A percentile compares a stretch with the other conserved stretches of the same genome.
These are phyloP conservation scores for Pycnomerus fuliginosus DNA, from an alignment of 2,888 invertebrate genomes.

Conservation along the genomic window DNA sequence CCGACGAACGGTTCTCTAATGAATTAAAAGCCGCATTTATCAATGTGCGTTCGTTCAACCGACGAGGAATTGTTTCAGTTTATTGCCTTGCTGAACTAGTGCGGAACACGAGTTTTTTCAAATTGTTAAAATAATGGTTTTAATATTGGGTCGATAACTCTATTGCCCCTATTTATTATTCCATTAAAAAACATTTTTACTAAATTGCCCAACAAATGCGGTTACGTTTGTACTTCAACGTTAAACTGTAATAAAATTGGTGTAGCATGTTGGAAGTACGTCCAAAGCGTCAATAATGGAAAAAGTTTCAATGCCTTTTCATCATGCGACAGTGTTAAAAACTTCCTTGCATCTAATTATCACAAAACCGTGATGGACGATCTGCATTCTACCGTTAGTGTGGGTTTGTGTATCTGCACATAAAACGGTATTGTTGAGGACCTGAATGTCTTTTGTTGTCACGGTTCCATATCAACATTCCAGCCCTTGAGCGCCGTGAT, in stretches of 20 bases:
- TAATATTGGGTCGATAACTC: no score
- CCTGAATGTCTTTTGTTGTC: constrained; percentile 13
- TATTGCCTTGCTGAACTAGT: no score
- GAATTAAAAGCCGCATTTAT: constrained; percentile 10
- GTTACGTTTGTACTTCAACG: no score
- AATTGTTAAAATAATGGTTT: no score
- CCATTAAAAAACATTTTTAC: no score
- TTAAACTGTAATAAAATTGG: no score
- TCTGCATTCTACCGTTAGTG: constrained; percentile 6
- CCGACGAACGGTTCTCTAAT: constrained; percentile 6
- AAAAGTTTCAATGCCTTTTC: constrained; percentile 5
- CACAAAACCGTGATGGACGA: constrained; percentile 17
- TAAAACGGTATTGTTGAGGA: constrained; percentile 11
- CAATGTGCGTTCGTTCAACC: no score
- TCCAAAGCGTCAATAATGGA: constrained; percentile 6
- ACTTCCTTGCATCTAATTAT: constrained; percentile 16
- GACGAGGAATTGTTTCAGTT: no score
- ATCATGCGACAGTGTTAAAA: constrained; percentile 15
- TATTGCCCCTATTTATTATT: no score
- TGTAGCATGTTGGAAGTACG: no score
- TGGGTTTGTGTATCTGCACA: constrained; percentile 7
- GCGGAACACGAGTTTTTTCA: no score
- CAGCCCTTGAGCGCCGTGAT: constrained; percentile 11
- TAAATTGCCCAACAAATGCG: no score
- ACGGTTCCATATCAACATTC: constrained; percentile 12